Evolutionary conservation across 2,797 vertebrate genomes (phyloP), one percentile per base, ranked within the genome.

Genomic region (Chlorospingus flavigularis): DNA sequence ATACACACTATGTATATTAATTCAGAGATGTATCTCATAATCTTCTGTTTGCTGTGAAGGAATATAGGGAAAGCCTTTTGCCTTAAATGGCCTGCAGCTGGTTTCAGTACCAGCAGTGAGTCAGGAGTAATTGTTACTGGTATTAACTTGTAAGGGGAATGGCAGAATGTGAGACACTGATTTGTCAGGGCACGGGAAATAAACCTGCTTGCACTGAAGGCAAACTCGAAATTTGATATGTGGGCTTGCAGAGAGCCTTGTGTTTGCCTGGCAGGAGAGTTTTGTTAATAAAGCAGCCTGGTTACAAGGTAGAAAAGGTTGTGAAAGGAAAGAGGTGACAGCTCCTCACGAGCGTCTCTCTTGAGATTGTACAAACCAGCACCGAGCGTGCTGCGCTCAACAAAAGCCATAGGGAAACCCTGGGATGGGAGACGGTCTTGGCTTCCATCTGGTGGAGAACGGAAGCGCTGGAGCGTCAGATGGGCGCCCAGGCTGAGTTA

Each of bases 391-490:
- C 9, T 6, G 25, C 2, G 30, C 61, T 53, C 30, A 16, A 18
- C 3, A 23, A 20, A 20, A 54, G 28, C 31, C 24, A 2, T 0
- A 0, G 17, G 9, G 60, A 33, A 58, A 19, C 6, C 11, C 21
- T 16, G 11, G 31, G 15, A 5, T 20, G 20, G 24, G 51, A 25
- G 10, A 4, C 4, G 30, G 31, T 37, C 60, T 92, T n/a, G 86
- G 77, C 48, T 94, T 85, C 96, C 96, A 78, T 18, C 92, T 95
- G n/a, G 63, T 50, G 96, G 95, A 78, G 80, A 66, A 50, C 33
- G 4, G 17, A 30, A 63, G 72, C 61, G 47, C 24, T 33, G 5
- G 61, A 48, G 2, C 3, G 21, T 0, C 21, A 5, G 39, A 11
- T 0, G 7, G 10, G 2, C 51, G 31, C 21, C 18, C 26, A 2